A percentile compares a stretch with the other conserved stretches of the same genome.
Conservation (phyloP, 37 sponge, comb jelly and placozoan species). For the Spongilla lacustris region DNA sequence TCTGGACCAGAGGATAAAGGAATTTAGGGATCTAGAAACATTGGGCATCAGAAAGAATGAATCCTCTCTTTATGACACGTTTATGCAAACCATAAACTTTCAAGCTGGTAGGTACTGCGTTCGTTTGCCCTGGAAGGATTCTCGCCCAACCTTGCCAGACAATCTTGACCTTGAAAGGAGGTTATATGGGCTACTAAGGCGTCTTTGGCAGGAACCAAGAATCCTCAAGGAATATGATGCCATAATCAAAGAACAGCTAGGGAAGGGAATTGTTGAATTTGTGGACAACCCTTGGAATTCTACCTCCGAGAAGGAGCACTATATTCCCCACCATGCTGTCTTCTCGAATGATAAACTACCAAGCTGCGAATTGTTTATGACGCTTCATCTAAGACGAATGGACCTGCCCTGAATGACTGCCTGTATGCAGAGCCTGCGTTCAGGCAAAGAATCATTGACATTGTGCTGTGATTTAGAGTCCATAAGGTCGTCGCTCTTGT, state of each 20-base stretch:
- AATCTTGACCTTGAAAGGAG: conserved; percentile 15
- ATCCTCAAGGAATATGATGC: conserved; percentile 13
- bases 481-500: too few species aligned
- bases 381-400: neutral
- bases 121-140: conserved; percentile 21
- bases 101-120: neutral
- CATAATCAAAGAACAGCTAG: conserved; percentile 32
- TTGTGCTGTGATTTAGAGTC: too few species aligned
- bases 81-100: neutral
- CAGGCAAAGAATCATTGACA: conserved; percentile 5
- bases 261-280: conserved; percentile 20
- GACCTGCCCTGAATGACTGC: conserved; percentile 20
- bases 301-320: neutral
- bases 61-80: conserved; percentile 23
- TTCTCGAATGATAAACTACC: conserved; percentile 5
- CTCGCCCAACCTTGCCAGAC: conserved; percentile 8
- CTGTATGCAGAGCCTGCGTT: conserved; percentile 2
- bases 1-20: neutral
- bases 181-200: conserved; percentile 4
- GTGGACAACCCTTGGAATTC: neutral
- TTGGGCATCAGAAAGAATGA: conserved; percentile 6
- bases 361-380: conserved; percentile 27
- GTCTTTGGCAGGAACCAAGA: conserved; percentile 17
- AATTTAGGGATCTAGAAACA: conserved; percentile 32
- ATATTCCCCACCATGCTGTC: conserved; percentile 36